Base-by-base conservation (phyloP, 2,888 invertebrate species). In the Eupithecia tripunctaria region DNA sequence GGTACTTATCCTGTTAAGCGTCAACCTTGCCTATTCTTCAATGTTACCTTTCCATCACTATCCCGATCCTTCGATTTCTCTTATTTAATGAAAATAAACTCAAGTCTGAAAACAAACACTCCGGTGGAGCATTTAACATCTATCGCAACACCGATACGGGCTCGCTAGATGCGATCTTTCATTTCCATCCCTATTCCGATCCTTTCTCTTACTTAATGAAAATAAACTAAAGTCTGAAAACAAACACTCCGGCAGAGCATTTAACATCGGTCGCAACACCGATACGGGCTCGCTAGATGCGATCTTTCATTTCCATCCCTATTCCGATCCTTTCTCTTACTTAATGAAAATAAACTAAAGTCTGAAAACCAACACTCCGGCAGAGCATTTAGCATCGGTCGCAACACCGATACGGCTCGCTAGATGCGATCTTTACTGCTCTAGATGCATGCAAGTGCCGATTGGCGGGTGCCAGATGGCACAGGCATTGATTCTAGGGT, bases 111-210 rank as follows among this genome's bases (percentile, higher is more conserved):
- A 62, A 62, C 18, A 32, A 62, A 62, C 29, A 29, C 29, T 60
- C 18, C 36, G n/a, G 36, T 0, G 15, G 21, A 36, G 21, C 64
- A 64, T 64, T 64, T 38, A 64, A n/a, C 63, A 36, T n/a, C 63
- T 5, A 29, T n/a, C 62, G n/a, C 62, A 63, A 60, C 60, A 60
- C 60, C 18, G 77, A 74, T 70, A 47, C 32, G n/a, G 21, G 56
- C 47, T 65, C 38, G 21, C 77, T 77, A 56, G 77, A 78, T 74
- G 65, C 64, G 75, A 75, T 64, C n/a, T n/a, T n/a, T n/a, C n/a
- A n/a, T n/a, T n/a, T n/a, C n/a, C 32, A 32, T 32, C 32, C 21
- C 51, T n/a, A 21, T 47, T 51, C 51, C 21, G 7, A 51, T 51
- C 21, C 51, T 21, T 51, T 51, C 51, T 51, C 51, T 51, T 51